Evolutionary conservation across 2,797 vertebrate species (phyloP), one percentile per base, ranked within the genome.

Genomic region (Sparus aurata): DNA sequence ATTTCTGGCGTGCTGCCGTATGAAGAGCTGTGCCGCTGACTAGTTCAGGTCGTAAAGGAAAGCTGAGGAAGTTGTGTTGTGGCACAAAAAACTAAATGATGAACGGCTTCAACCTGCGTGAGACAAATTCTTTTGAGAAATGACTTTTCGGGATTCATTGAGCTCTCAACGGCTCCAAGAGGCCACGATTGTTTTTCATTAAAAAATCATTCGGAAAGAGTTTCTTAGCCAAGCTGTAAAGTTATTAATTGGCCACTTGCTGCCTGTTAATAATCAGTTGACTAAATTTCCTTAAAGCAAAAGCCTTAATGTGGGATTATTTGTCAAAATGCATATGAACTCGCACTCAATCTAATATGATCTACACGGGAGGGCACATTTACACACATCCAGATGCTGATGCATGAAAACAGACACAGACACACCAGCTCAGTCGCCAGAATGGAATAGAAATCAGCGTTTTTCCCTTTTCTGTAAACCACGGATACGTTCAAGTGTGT

Each of bases 181-280:
- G 61, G 62, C 69, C 79, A 66, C 62, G 84, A 88, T 83, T 79
- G 62, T 67, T 77, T 82, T 86, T 72, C 55, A 89, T 73, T 60
- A 75, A 65, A 71, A 85, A 86, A 84, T 81, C 5, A 80, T 87
- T 82, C 74, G 80, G 82, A 92, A 88, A 85, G 60, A 63, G 58
- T 70, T 82, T 86, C 80, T 79, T 4, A 63, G 72, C 61, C 81
- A 89, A 79, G 59, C 47, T 73, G 15, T 54, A 78, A 80, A 73
- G 53, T 78, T 86, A 75, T 66, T 89, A 83, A 86, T 69, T 73
- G 47, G 66, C 58, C 80, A 62, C 81, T 84, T 71, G 76, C 22
- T 86, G 60, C 83, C 75, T 47, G 77, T 78, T 75, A 76, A 30
- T 54, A 63, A 70, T 49, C 54, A 64, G 30, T 69, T 75, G 75